Evolutionary conservation across 1,140 invertebrate species (phyloP).

Genomic region (Belonocnema kinseyi): DNA sequence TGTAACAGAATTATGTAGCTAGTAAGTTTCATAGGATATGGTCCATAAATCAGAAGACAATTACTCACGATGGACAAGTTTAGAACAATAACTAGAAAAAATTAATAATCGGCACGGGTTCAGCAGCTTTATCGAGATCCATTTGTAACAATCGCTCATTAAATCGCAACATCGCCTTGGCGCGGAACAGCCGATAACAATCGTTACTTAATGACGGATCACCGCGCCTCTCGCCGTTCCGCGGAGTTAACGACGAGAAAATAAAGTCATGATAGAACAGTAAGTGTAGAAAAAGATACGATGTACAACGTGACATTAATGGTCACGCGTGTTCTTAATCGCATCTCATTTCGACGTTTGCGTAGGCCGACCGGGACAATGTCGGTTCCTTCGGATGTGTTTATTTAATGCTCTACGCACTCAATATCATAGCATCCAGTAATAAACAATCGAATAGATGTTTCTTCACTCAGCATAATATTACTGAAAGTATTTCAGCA

Average conservation of each 20-base stretch:
- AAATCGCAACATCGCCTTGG: constrained; percentile 29
- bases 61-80: constrained; percentile 27
- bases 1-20: background rate
- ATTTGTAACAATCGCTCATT: constrained; percentile 29
- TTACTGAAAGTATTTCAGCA: no score
- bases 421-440: constrained; percentile 1
- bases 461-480: background rate
- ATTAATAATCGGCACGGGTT: constrained; percentile 27
- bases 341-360: constrained; percentile 19
- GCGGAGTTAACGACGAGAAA: constrained; percentile 24
- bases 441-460: background rate
- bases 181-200: constrained; percentile 24
- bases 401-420: background rate
- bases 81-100: constrained; percentile 16
- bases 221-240: constrained; percentile 13
- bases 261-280: constrained; percentile 8
- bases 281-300: constrained; percentile 8
- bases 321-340: constrained; percentile 14
- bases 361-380: constrained; percentile 9
- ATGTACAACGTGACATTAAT: constrained; percentile 24
- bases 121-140: constrained; percentile 23
- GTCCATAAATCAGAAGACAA: constrained; percentile 21
- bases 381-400: background rate
- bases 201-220: constrained; percentile 23
- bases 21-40: background rate